Evolutionary conservation across 2,888 invertebrate genomes (phyloP).

Genomic region (Vandiemenella viatica): DNA sequence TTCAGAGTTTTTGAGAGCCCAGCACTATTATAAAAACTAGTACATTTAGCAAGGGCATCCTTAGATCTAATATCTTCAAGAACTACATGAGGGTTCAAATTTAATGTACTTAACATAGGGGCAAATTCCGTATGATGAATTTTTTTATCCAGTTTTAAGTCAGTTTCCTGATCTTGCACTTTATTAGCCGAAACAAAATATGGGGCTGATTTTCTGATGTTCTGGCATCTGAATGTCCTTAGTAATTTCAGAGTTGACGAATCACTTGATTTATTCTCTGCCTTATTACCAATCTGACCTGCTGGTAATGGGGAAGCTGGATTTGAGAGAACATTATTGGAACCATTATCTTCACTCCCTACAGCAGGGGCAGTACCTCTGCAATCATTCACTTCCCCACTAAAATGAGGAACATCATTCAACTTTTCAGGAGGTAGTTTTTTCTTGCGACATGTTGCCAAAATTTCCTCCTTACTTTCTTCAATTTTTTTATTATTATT

Average conservation of each 20-base stretch:
- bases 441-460: slow-evolving; percentile 1
- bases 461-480: too few species aligned
- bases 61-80: slow-evolving; percentile 20
- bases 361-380: slow-evolving; percentile 7
- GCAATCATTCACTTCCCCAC: slow-evolving; percentile 8
- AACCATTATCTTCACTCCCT: slow-evolving; percentile 5
- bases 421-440: neutral
- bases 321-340: slow-evolving; percentile 2
- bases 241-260: slow-evolving; percentile 36
- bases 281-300: slow-evolving; percentile 20
- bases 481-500: too few species aligned
- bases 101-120: slow-evolving; percentile 28
- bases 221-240: slow-evolving; percentile 34
- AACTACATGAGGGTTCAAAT: slow-evolving; percentile 31
- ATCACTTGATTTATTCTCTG: slow-evolving; percentile 30
- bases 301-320: neutral
- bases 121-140: slow-evolving; percentile 14
- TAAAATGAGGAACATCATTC: slow-evolving; percentile 8
- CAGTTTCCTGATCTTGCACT: neutral
- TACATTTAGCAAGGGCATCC: too few species aligned
- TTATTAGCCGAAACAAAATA: neutral
- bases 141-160: neutral
- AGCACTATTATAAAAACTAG: too few species aligned
- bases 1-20: too few species aligned
- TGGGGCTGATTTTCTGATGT: slow-evolving; percentile 23